Evolutionary conservation across 2,888 invertebrate species (phyloP).

Genomic region (Hetaerina titia): DNA sequence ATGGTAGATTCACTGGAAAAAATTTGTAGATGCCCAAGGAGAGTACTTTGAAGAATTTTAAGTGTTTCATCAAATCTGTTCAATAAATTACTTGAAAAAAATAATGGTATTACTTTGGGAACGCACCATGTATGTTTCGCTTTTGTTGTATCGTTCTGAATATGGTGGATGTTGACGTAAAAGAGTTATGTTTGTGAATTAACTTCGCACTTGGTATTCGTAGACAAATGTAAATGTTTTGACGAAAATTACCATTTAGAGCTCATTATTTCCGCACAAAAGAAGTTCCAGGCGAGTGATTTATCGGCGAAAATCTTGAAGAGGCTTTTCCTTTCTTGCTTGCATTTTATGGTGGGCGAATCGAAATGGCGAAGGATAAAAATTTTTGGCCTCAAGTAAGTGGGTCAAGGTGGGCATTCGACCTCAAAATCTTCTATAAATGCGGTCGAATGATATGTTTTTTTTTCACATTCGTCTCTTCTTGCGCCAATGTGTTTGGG

Average conservation of each 20-base stretch:
- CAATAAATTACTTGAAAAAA: too few relatives aligned
- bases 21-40: too few relatives aligned
- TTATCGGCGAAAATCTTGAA: background rate
- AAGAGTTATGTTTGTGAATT: too few relatives aligned
- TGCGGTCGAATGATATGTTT: background rate
- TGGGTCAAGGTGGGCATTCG: conserved; percentile 12
- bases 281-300: background rate
- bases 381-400: background rate
- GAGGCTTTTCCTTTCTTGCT: background rate
- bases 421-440: background rate
- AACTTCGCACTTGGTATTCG: too few relatives aligned
- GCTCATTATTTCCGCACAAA: background rate
- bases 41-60: too few relatives aligned
- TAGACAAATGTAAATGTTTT: background rate
- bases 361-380: conserved; percentile 13
- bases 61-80: too few relatives aligned
- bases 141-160: too few relatives aligned
- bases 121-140: too few relatives aligned
- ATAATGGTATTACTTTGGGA: too few relatives aligned
- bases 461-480: background rate
- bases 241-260: background rate
- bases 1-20: too few relatives aligned
- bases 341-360: background rate
- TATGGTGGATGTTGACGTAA: too few relatives aligned
- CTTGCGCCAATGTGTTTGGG: background rate